These are phyloP conservation scores for Drosophila sp. DNA, from an alignment of 1,140 invertebrate genomes.

Conservation along the genomic window DNA sequence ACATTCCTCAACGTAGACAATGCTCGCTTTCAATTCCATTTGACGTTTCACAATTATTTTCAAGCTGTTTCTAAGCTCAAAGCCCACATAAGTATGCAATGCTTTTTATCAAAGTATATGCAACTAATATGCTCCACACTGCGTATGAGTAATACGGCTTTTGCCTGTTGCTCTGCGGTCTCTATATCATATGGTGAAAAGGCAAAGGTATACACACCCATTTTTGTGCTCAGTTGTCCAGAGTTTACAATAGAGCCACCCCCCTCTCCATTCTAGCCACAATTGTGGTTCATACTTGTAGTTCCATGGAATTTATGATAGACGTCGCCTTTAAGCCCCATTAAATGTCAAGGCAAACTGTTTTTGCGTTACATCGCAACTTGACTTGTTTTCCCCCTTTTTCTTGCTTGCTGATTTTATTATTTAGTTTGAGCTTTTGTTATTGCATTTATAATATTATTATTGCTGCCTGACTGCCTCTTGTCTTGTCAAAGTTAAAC, in stretches of 20 bases:
- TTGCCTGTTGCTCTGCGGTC: slow-evolving; percentile 37
- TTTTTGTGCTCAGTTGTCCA: slow-evolving; percentile 4
- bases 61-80: slow-evolving; percentile 34
- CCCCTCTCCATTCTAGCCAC: not conserved
- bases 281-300: slow-evolving; percentile 40
- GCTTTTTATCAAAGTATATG: slow-evolving; percentile 21
- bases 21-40: slow-evolving; percentile 10
- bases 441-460: slow-evolving; percentile 61
- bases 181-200: slow-evolving; percentile 2
- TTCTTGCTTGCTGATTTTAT: slow-evolving; percentile 2
- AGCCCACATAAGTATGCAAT: slow-evolving; percentile 68
- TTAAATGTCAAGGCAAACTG: slow-evolving; percentile 76
- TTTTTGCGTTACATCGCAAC: slow-evolving; percentile 5
- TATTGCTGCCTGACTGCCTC: slow-evolving; percentile 66
- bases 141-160: slow-evolving; percentile 10
- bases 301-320: slow-evolving; percentile 46
- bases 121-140: slow-evolving; percentile 2
- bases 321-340: slow-evolving; percentile 34
- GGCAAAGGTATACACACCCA: slow-evolving; percentile 20
- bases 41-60: slow-evolving; percentile 61
- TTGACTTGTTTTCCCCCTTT: not conserved
- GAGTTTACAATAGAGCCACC: slow-evolving; percentile 16
- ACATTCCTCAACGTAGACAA: slow-evolving; percentile 57
- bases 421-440: slow-evolving; percentile 20
- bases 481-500: slow-evolving; percentile 46